Percentiles rank a stretch among this genome's conserved stretches.
Conservation (phyloP, 1,140 invertebrate genomes). For the Drosophila melanica region DNA sequence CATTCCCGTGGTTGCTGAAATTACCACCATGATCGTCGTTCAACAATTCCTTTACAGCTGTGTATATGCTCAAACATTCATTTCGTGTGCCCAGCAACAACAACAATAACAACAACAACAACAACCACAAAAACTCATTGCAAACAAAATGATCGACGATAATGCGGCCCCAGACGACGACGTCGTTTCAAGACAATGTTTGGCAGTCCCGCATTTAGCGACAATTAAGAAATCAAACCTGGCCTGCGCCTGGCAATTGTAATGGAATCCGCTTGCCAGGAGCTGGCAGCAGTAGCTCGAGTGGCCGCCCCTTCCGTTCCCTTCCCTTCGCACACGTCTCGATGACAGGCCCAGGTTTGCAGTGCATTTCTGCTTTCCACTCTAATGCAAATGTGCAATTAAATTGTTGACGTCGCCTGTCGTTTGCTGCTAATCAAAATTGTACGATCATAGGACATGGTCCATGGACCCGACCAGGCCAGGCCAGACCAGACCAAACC, state of each 20-base stretch:
- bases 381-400: slow-evolving; percentile 82
- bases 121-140: slow-evolving; percentile 73
- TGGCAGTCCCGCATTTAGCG: slow-evolving; percentile 75
- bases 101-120: slow-evolving; percentile 14
- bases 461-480: slow-evolving; percentile 1
- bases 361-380: slow-evolving; percentile 56
- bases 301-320: not conserved
- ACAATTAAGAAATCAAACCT: slow-evolving; percentile 83
- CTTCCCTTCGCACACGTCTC: not conserved
- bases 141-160: slow-evolving; percentile 77
- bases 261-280: slow-evolving; percentile 68
- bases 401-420: slow-evolving; percentile 75
- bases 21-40: slow-evolving; percentile 73
- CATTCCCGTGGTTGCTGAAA: slow-evolving; percentile 34
- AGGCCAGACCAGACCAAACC: not conserved
- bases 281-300: slow-evolving; percentile 32
- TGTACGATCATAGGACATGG: slow-evolving; percentile 70
- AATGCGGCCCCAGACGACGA: slow-evolving; percentile 49
- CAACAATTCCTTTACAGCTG: slow-evolving; percentile 68
- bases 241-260: slow-evolving; percentile 62
- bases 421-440: slow-evolving; percentile 66
- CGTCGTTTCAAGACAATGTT: slow-evolving; percentile 61
- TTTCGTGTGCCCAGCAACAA: slow-evolving; percentile 62
- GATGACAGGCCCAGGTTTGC: slow-evolving; percentile 53
- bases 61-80: slow-evolving; percentile 60